Evolutionary conservation across 1,140 invertebrate species (phyloP).

Genomic region (Aplysia californica): DNA sequence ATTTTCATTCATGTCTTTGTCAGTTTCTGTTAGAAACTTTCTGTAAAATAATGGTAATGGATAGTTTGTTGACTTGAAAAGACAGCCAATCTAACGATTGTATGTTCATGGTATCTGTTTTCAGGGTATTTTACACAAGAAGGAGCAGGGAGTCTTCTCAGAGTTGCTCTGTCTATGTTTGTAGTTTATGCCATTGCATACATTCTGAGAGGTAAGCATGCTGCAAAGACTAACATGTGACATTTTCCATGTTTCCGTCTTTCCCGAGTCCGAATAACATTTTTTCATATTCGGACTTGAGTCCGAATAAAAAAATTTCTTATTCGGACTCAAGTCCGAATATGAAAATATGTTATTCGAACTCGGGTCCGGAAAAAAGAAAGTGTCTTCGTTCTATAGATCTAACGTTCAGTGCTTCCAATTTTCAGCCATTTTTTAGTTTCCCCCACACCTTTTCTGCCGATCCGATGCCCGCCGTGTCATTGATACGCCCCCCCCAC

Average conservation of each 20-base stretch:
- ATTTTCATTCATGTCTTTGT: not conserved
- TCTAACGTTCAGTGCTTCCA: no score
- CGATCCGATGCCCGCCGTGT: no score
- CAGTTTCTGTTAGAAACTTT: not conserved
- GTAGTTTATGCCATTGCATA: conserved; percentile 36
- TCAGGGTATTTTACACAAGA: conserved; percentile 73
- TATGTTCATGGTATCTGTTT: conserved; percentile 2
- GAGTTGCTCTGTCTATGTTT: conserved; percentile 37
- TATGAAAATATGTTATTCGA: not conserved
- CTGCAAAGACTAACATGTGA: not conserved
- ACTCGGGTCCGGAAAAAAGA: no score
- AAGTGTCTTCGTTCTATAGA: not conserved
- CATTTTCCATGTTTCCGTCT: not conserved
- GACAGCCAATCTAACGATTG: no score
- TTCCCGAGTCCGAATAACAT: not conserved
- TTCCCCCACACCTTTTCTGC: no score
- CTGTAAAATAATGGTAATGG: no score
- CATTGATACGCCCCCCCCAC: no score
- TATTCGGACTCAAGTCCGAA: not conserved
- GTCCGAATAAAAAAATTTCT: conserved; percentile 31
- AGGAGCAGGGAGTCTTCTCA: conserved; percentile 70
- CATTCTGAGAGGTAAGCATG: conserved; percentile 40
- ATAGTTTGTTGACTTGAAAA: no score
- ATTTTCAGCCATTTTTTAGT: no score
- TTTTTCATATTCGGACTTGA: conserved; percentile 1